Conservation (phyloP, 2,888 invertebrate genomes). For the Camponotus fellah region DNA sequence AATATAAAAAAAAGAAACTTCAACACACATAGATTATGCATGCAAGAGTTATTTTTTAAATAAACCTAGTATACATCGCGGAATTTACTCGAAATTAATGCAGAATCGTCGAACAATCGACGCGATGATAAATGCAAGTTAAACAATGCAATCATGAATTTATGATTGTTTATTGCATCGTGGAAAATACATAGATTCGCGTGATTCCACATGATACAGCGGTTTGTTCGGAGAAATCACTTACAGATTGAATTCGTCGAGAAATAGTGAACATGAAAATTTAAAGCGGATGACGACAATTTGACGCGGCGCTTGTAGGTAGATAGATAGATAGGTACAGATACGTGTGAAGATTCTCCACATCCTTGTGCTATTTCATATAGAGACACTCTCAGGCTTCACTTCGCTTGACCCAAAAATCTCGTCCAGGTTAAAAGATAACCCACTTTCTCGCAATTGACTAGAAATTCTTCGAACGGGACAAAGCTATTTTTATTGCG, state of each 20-base stretch:
- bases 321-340: not conserved
- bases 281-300: slow-evolving; percentile 18
- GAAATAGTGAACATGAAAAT: slow-evolving; percentile 32
- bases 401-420: slow-evolving; percentile 59
- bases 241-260: slow-evolving; percentile 10
- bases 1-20: not conserved
- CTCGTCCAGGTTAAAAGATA: slow-evolving; percentile 36
- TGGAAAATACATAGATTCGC: not conserved
- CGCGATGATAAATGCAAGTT: slow-evolving; percentile 17
- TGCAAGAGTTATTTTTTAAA: slow-evolving; percentile 16
- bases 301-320: slow-evolving; percentile 8
- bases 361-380: slow-evolving; percentile 20
- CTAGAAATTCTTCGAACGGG: slow-evolving; percentile 40
- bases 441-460: slow-evolving; percentile 48
- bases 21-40: not conserved
- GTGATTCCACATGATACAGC: not conserved
- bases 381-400: slow-evolving; percentile 46
- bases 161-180: slow-evolving; percentile 22
- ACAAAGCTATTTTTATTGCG: slow-evolving; percentile 35
- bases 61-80: not conserved
- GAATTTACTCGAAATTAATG: slow-evolving; percentile 35
- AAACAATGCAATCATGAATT: not conserved
- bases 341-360: not conserved
- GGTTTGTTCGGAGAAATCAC: not conserved
- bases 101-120: not conserved